phyloP scores from a whole-genome alignment of 1,140 invertebrate genomes.

The Wiebesia pumilae region DNA sequence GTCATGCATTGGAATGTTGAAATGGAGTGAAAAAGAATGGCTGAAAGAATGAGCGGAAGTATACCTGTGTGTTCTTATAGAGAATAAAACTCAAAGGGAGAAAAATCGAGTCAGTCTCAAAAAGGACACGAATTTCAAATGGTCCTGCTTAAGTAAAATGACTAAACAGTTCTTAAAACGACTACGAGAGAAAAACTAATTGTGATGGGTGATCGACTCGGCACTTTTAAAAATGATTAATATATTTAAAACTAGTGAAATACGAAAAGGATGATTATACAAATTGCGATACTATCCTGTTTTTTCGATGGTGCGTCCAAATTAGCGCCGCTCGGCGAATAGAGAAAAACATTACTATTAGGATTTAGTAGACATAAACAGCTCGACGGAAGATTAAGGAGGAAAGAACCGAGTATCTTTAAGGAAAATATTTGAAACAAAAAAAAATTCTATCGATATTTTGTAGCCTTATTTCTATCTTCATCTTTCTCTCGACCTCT shows the following conservation, averaged over 20 bases:
- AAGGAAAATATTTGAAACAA: conserved; percentile 9
- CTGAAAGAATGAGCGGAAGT: background rate
- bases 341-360: conserved; percentile 5
- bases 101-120: background rate
- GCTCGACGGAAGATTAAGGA: background rate
- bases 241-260: background rate
- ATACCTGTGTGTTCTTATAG: background rate
- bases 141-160: background rate
- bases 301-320: background rate
- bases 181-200: background rate
- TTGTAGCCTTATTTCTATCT: conserved; percentile 48
- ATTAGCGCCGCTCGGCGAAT: background rate
- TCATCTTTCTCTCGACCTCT: conserved; percentile 10
- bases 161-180: background rate
- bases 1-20: background rate
- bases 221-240: background rate
- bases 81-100: background rate
- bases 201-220: background rate
- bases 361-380: background rate
- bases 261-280: background rate
- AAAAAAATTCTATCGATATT: conserved; percentile 40
- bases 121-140: background rate
- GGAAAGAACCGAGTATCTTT: background rate
- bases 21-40: background rate
- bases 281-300: background rate